These are phyloP conservation scores for Lacerta bilineata DNA, from an alignment of 2,797 vertebrate genomes.

Conservation along the genomic window DNA sequence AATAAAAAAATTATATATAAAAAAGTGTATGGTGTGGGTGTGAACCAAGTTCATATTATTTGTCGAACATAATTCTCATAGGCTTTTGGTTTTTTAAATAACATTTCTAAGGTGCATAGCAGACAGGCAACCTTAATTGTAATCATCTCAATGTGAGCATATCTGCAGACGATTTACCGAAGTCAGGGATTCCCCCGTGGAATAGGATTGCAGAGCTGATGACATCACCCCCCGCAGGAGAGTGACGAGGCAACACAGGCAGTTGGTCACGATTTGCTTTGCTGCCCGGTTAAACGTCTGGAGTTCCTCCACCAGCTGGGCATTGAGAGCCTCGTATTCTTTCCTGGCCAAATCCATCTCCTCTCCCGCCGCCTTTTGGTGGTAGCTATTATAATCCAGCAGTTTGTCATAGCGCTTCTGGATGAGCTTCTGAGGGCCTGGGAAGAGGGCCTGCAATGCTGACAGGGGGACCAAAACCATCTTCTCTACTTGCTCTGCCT, in stretches of 20 bases:
- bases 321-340: slow-evolving; percentile 95
- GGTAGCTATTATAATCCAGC: slow-evolving; percentile 90
- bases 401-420: slow-evolving; percentile 98
- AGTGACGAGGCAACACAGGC: slow-evolving; percentile 83
- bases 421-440: slow-evolving; percentile 95
- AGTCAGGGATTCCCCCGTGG: slow-evolving; percentile 78
- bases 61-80: neutral
- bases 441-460: slow-evolving; percentile 89
- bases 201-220: slow-evolving; percentile 74
- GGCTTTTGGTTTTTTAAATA: neutral
- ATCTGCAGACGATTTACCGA: slow-evolving; percentile 81
- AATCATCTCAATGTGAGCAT: neutral
- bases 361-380: slow-evolving; percentile 84
- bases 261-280: slow-evolving; percentile 86
- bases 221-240: slow-evolving; percentile 83
- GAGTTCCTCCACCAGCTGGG: slow-evolving; percentile 93
- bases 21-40: no score
- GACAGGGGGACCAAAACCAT: slow-evolving; percentile 87
- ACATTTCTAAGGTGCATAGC: neutral
- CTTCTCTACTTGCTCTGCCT: slow-evolving; percentile 87
- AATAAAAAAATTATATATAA: no score
- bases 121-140: no score
- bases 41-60: neutral
- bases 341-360: slow-evolving; percentile 87
- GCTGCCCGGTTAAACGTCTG: slow-evolving; percentile 90